These are phyloP conservation scores for Syrista parreyssii DNA, from an alignment of 2,888 invertebrate genomes.

Conservation along the genomic window DNA sequence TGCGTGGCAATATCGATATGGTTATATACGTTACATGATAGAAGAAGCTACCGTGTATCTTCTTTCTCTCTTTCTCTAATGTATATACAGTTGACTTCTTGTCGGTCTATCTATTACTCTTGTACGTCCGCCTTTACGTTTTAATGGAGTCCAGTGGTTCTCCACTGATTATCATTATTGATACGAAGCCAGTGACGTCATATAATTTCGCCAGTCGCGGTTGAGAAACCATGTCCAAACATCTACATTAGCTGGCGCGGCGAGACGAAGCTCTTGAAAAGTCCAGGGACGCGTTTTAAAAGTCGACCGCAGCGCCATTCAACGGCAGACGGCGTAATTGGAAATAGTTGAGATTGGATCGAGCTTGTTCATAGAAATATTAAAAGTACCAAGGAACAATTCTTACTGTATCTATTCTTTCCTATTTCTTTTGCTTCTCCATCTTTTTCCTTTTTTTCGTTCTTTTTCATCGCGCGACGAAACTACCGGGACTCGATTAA, in stretches of 20 bases:
- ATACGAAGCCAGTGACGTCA: not conserved
- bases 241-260: not conserved
- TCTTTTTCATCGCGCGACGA: not conserved
- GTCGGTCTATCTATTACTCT: not conserved
- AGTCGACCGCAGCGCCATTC: not conserved
- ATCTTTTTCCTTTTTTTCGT: not conserved
- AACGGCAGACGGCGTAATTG: not conserved
- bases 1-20: not conserved
- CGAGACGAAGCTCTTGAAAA: not conserved
- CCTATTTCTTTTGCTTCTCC: not conserved
- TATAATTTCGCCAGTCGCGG: not conserved
- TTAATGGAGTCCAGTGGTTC: constrained; percentile 22
- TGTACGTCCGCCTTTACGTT: constrained; percentile 18
- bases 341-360: not conserved
- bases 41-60: not conserved
- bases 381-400: not conserved
- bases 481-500: not conserved
- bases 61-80: not conserved
- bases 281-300: not conserved
- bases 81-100: not conserved
- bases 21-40: not conserved
- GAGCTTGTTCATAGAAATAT: not conserved
- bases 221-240: not conserved
- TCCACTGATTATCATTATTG: not conserved
- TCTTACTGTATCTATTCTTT: not conserved